Conservation (phyloP, 1,140 invertebrate genomes). For the Phocides pigmalion region DNA sequence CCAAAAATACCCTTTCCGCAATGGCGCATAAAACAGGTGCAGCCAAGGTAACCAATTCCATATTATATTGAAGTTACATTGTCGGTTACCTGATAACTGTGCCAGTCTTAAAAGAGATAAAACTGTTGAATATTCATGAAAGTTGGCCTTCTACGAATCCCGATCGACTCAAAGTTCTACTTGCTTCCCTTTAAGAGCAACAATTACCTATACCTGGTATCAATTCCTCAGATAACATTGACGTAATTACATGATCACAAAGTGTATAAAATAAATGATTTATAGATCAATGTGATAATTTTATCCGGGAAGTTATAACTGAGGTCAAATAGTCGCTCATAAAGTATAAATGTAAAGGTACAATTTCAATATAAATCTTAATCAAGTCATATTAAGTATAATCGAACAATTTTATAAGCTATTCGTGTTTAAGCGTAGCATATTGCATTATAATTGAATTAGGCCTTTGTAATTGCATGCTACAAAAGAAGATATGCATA, state of each 20-base stretch:
- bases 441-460: no score
- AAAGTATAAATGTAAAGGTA: no score
- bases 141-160: slow-evolving; percentile 15
- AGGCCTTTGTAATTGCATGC: no score
- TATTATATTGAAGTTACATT: not conserved
- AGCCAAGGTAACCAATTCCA: no score
- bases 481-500: no score
- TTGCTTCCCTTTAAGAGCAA: slow-evolving; percentile 1
- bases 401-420: no score
- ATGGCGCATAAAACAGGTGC: no score
- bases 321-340: slow-evolving; percentile 5
- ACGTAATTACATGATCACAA: not conserved
- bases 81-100: slow-evolving; percentile 5
- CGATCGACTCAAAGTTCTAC: slow-evolving; percentile 7
- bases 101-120: slow-evolving; percentile 20
- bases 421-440: no score
- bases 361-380: no score
- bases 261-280: slow-evolving; percentile 1
- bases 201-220: not conserved
- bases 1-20: no score
- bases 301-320: slow-evolving; percentile 20
- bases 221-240: slow-evolving; percentile 11
- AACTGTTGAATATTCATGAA: slow-evolving; percentile 24
- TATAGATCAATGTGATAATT: slow-evolving; percentile 21
- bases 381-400: no score